Conservation (phyloP, 2,888 invertebrate genomes). For the Dynastes hyllus region DNA sequence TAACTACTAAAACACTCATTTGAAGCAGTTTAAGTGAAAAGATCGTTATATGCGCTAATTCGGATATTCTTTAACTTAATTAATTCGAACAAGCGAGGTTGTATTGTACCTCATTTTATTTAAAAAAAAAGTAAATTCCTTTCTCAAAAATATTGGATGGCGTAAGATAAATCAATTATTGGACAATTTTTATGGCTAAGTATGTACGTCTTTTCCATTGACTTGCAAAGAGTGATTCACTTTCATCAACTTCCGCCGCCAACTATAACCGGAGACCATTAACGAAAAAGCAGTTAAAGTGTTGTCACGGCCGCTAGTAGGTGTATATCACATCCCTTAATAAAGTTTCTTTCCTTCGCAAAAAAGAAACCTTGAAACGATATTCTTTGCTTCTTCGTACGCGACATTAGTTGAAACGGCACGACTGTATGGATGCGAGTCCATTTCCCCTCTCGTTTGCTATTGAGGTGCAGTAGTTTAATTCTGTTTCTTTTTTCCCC, state of each 20-base stretch:
- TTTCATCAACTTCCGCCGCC: slow-evolving; percentile 58
- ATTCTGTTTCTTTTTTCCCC: slow-evolving; percentile 34
- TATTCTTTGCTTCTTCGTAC: slow-evolving; percentile 41
- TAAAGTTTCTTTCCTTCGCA: slow-evolving; percentile 36
- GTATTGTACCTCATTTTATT: too few relatives aligned
- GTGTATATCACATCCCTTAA: slow-evolving; percentile 55
- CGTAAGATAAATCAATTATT: too few relatives aligned
- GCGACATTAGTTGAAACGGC: slow-evolving; percentile 53
- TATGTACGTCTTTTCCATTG: neutral
- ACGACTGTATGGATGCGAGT: slow-evolving; percentile 7
- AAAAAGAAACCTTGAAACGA: slow-evolving; percentile 52
- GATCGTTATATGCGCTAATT: too few relatives aligned
- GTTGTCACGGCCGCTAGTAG: slow-evolving; percentile 55
- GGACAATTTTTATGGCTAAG: neutral
- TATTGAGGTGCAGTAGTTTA: slow-evolving; percentile 21
- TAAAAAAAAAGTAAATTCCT: too few relatives aligned
- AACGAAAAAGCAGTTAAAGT: slow-evolving; percentile 56
- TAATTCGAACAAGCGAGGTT: too few relatives aligned
- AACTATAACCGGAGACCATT: slow-evolving; percentile 19
- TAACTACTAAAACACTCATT: too few relatives aligned
- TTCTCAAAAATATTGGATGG: too few relatives aligned
- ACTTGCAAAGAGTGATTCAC: slow-evolving; percentile 57
- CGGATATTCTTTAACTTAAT: too few relatives aligned
- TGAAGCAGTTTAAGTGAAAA: too few relatives aligned
- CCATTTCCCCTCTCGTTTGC: neutral